These are phyloP conservation scores for Ispidina lecontei DNA, from an alignment of 2,797 vertebrate species.

Conservation along the genomic window DNA sequence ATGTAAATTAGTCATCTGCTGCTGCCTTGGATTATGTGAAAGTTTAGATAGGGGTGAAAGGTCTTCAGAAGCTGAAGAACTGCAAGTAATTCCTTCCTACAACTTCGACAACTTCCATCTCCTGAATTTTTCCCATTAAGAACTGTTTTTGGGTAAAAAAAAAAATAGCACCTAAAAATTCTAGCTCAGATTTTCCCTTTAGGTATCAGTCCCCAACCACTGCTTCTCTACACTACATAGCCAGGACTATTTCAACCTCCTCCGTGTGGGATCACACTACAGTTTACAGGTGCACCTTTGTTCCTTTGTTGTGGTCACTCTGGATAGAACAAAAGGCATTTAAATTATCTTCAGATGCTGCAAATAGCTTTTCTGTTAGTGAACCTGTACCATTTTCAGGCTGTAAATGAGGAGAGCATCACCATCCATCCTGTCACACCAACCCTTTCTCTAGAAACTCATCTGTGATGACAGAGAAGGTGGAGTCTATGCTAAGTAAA, in stretches of 20 bases:
- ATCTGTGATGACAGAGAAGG: neutral
- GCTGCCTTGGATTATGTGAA: neutral
- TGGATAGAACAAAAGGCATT: neutral
- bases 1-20: slow-evolving; percentile 17
- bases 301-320: neutral
- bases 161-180: neutral
- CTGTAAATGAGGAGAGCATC: neutral
- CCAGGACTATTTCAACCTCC: neutral
- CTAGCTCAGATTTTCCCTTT: neutral
- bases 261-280: neutral
- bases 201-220: neutral
- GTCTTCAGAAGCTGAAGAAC: neutral
- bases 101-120: neutral
- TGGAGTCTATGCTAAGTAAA: neutral
- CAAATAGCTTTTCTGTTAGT: neutral
- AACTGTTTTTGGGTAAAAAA: neutral
- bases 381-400: neutral
- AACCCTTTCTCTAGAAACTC: neutral
- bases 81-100: neutral
- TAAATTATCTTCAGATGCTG: neutral
- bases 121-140: neutral
- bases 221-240: fast-evolving
- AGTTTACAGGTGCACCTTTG: neutral
- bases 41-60: neutral
- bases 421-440: neutral